Evolutionary conservation across 2,888 invertebrate species (phyloP).

Genomic region (Cantharis nigra): DNA sequence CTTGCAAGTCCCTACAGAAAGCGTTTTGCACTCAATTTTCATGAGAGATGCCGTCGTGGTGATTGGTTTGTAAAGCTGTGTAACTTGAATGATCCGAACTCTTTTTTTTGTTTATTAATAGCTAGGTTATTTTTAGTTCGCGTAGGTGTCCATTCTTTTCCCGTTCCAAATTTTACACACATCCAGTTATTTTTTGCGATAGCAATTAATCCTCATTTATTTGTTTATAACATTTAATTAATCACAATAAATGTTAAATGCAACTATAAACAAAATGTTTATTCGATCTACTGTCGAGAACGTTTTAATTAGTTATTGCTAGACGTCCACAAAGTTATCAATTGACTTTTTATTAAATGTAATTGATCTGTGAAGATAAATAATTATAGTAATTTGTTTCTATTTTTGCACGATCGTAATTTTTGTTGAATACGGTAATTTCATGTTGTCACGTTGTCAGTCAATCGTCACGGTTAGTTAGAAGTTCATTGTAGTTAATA

Average conservation of each 20-base stretch:
- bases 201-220: background rate
- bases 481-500: background rate
- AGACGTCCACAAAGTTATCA: background rate
- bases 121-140: background rate
- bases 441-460: background rate
- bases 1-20: background rate
- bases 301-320: background rate
- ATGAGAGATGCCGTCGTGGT: background rate
- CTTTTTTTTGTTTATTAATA: background rate
- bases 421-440: background rate
- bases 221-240: background rate
- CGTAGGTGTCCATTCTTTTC: background rate
- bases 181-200: background rate
- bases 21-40: conserved; percentile 6
- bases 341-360: background rate
- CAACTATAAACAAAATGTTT: background rate
- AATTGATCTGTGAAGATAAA: background rate
- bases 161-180: background rate
- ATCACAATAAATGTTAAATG: background rate
- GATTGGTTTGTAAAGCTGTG: background rate
- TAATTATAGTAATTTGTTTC: background rate
- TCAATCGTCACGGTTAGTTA: background rate
- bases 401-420: background rate
- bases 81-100: background rate
- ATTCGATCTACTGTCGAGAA: background rate